Evolutionary conservation across 2,113 vertebrate species (phyloP).

Genomic region (Axis porcinus): DNA sequence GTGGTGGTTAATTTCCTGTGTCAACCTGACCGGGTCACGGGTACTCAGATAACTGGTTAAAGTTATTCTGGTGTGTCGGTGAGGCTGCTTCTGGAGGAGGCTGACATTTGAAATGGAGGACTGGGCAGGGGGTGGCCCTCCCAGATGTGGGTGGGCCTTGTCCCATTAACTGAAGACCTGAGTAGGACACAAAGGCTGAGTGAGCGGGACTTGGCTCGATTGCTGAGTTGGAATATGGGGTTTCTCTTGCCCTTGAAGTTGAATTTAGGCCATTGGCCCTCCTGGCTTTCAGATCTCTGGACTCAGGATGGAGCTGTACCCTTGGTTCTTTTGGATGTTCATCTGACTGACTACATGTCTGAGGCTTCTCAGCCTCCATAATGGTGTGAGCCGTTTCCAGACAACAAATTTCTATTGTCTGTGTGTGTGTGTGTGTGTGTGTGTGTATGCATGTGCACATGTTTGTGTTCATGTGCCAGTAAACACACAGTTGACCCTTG

Average conservation of each 20-base stretch:
- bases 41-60: neutral
- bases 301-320: neutral
- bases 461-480: no score
- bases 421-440: neutral
- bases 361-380: neutral
- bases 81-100: neutral
- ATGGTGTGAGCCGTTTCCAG: neutral
- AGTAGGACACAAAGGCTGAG: neutral
- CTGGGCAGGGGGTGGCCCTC: neutral
- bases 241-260: neutral
- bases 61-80: neutral
- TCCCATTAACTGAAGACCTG: neutral
- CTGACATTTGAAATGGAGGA: neutral
- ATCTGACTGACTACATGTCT: neutral
- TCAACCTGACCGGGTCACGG: neutral
- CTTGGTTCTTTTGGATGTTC: neutral
- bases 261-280: neutral
- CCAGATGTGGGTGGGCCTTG: neutral
- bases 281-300: neutral
- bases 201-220: neutral
- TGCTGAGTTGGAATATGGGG: neutral
- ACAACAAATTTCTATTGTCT: neutral
- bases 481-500: neutral
- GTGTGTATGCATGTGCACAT: accelerated
- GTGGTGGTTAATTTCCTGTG: neutral